A percentile compares a stretch with the other conserved stretches of the same genome.
Conservation (phyloP, 2,797 vertebrate genomes). For the Adelosebastes latens region DNA sequence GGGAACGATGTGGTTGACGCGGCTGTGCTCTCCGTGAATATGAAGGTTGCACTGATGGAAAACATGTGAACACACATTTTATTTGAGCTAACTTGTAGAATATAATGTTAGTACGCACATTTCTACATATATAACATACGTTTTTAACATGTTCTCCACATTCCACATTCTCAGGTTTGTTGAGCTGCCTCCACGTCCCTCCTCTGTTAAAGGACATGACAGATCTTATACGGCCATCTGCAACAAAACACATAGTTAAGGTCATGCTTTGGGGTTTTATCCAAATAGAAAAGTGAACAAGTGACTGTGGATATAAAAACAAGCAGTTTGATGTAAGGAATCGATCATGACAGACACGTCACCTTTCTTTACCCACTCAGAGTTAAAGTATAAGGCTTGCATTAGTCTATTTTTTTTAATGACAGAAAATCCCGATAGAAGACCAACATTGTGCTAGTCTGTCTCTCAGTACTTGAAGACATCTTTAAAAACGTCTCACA, state of each 20-base stretch:
- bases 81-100: neutral
- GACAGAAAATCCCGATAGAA: neutral
- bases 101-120: neutral
- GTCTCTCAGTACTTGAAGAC: neutral
- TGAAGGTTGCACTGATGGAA: constrained; percentile 84
- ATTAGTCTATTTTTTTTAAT: neutral
- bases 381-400: neutral
- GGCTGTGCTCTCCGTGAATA: constrained; percentile 86
- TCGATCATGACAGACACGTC: neutral
- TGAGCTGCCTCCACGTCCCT: constrained; percentile 79
- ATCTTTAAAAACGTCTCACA: neutral
- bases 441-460: neutral
- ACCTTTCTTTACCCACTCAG: neutral
- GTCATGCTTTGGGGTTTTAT: neutral
- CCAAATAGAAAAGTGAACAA: neutral
- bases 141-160: constrained; percentile 68
- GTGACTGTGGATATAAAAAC: neutral
- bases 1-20: constrained; percentile 77
- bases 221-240: constrained; percentile 83
- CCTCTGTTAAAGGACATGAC: constrained; percentile 86
- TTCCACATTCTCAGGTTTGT: constrained; percentile 82
- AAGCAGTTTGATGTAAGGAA: neutral
- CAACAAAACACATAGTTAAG: constrained; percentile 4
- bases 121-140: constrained; percentile 45
- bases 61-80: constrained; percentile 4